Evolutionary conservation across 2,888 invertebrate genomes (phyloP).

Genomic region (Epirrita christyi): DNA sequence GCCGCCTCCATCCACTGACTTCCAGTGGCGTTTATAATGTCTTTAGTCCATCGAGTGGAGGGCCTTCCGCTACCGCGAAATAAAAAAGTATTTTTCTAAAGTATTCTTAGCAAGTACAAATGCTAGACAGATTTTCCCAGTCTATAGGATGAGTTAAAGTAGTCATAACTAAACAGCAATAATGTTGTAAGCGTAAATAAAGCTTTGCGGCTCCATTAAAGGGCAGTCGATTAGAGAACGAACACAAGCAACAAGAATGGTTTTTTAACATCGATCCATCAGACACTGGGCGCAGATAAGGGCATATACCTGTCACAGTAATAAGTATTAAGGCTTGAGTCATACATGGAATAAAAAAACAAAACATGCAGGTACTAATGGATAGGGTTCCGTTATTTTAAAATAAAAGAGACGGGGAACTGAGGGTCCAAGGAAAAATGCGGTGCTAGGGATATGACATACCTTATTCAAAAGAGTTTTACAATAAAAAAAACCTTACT

Average conservation of each 20-base stretch:
- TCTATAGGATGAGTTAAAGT: not conserved
- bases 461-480: not conserved
- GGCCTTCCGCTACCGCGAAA: too few relatives aligned
- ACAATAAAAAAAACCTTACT: too few relatives aligned
- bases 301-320: constrained; percentile 72
- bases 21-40: too few relatives aligned
- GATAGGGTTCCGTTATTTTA: constrained; percentile 43
- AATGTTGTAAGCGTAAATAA: constrained; percentile 49
- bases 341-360: constrained; percentile 48
- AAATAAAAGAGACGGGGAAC: constrained; percentile 5
- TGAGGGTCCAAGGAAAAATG: not conserved
- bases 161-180: constrained; percentile 46
- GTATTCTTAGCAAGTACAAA: too few relatives aligned
- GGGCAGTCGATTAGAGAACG: constrained; percentile 62
- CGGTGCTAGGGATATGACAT: constrained; percentile 1
- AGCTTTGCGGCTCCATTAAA: constrained; percentile 60
- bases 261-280: constrained; percentile 77
- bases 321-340: constrained; percentile 70
- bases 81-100: too few relatives aligned
- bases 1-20: too few relatives aligned
- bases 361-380: constrained; percentile 47
- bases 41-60: too few relatives aligned
- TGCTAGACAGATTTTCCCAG: too few relatives aligned
- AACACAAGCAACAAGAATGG: constrained; percentile 61
- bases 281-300: constrained; percentile 69